phyloP scores from a whole-genome alignment of 2,888 invertebrate species.

The Acleris literana region DNA sequence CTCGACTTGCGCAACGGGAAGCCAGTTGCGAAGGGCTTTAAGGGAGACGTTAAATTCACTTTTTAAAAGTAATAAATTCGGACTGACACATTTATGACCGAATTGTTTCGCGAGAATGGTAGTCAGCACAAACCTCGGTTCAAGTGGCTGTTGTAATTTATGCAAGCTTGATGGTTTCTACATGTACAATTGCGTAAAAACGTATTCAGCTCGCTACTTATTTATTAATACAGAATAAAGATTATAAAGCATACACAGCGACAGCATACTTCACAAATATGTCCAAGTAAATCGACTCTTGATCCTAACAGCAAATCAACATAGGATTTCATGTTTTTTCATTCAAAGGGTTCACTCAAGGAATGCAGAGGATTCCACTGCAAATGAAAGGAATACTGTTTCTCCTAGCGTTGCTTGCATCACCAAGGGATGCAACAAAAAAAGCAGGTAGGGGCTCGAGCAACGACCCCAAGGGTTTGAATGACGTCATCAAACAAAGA shows the following conservation, averaged over 20 bases:
- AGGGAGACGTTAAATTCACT: slow-evolving; percentile 30
- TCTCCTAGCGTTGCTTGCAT: slow-evolving; percentile 65
- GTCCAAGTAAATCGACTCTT: neutral
- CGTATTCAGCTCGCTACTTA: too few relatives aligned
- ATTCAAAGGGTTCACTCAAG: slow-evolving; percentile 32
- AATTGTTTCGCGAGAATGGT: neutral
- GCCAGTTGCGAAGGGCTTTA: slow-evolving; percentile 60
- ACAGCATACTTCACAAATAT: neutral
- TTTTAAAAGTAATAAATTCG: slow-evolving; percentile 33
- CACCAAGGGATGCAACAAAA: slow-evolving; percentile 77
- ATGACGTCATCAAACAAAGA: slow-evolving; percentile 69
- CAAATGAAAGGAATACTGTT: slow-evolving; percentile 53
- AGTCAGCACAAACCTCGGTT: neutral
- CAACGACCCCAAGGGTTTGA: slow-evolving; percentile 74
- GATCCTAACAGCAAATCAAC: slow-evolving; percentile 6
- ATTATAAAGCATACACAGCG: too few relatives aligned
- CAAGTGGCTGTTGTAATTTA: too few relatives aligned
- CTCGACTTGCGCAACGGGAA: slow-evolving; percentile 76
- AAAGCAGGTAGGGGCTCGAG: slow-evolving; percentile 79
- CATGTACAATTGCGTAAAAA: too few relatives aligned
- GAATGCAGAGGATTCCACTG: slow-evolving; percentile 38
- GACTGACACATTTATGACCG: slow-evolving; percentile 26
- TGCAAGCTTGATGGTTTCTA: too few relatives aligned
- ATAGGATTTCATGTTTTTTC: neutral
- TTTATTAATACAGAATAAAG: neutral